Percentiles rank a stretch among this genome's conserved stretches.
These are phyloP conservation scores for Xanthorhoe spadicearia DNA, from an alignment of 2,888 invertebrate genomes.

Conservation along the genomic window DNA sequence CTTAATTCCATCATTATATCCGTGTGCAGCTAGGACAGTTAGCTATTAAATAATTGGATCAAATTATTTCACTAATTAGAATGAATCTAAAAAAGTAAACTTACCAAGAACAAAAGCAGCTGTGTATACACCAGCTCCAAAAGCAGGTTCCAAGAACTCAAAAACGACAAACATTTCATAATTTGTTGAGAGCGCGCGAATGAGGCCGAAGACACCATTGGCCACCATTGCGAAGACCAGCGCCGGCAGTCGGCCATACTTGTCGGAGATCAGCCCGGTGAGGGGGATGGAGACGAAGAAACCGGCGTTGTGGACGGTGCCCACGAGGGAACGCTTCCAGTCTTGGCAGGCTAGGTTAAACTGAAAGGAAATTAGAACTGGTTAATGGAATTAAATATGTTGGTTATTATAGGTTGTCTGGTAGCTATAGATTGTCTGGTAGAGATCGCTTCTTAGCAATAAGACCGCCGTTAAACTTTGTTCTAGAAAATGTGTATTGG, in stretches of 20 bases:
- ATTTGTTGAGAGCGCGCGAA: conserved; percentile 83
- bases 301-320: conserved; percentile 90
- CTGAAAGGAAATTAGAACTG: conserved; percentile 67
- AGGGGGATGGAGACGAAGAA: conserved; percentile 90
- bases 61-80: no score
- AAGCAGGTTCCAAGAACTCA: conserved; percentile 85
- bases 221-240: conserved; percentile 84
- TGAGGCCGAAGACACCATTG: conserved; percentile 83
- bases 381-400: no score
- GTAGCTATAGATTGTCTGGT: no score
- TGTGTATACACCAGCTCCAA: conserved; percentile 85
- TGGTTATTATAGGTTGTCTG: no score
- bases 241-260: conserved; percentile 86
- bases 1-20: no score
- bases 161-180: conserved; percentile 85
- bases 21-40: no score
- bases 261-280: conserved; percentile 89
- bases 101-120: conserved; percentile 86
- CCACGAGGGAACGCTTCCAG: conserved; percentile 90
- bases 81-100: conserved; percentile 43
- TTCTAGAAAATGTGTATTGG: no score
- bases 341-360: conserved; percentile 87
- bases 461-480: no score
- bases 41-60: no score
- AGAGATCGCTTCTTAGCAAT: no score